Evolutionary conservation across 2,888 invertebrate species (phyloP), one percentile per base, ranked within the genome.

Genomic region (Sussaba pulchella): DNA sequence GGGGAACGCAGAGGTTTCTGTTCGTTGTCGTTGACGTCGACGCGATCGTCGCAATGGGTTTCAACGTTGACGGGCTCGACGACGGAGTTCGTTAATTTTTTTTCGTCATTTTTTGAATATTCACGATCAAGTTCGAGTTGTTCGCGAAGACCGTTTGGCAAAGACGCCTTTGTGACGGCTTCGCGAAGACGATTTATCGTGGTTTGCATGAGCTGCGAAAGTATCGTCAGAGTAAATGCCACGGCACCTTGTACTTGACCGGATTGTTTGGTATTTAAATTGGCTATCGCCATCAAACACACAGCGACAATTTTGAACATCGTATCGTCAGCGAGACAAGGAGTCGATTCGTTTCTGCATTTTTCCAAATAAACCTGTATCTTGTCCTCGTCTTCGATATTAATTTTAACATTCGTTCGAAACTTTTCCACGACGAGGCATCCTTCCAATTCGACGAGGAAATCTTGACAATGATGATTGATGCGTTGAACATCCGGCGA

Each of bases 291-390:
- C 90, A 97, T 95, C 73, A 98, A 93, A 86, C 96, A 95, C 87
- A 98, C 96, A 67, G 96, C 94, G 9, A 96, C 94, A 76, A 98
- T 95, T 93, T 97, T 98, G 88, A 97, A 97, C 70, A 98, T 94
- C 87, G 96, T 94, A 82, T 96, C 95, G 54, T 90, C 88, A 3
- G 88, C 89, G 14, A 92, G 77, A 75, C 84, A 79, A 59, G 82
- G 81, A 5, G 79, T 82, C 63, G 89, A 86, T 41, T 86, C 85
- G 21, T 84, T 87, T 81, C 87, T 90, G 47, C 85, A 89, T 50
- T 86, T 86, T 43, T 88, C 86, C 43, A 91, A 84, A 72, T 89
- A 91, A 36, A 79, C 82, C 21, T 90, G 88, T 14, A 90, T 87
- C 54, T 82, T 90, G 31, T 85, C 85, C 59, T 87, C 87, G 8